phyloP scores from a whole-genome alignment of 2,113 vertebrate species.

The Ornithorhynchus anatinus region DNA sequence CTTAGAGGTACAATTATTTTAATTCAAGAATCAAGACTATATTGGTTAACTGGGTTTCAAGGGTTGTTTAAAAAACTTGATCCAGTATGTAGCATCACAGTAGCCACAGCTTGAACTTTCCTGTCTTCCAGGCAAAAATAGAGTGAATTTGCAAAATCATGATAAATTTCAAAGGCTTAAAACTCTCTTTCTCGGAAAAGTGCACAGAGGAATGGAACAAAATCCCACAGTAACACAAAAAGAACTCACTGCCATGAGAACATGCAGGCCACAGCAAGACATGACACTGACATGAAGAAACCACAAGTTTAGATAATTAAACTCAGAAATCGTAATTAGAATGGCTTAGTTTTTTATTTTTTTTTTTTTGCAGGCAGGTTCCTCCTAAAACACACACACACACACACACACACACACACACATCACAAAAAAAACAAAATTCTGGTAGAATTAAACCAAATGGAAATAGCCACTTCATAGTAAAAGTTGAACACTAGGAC shows the following conservation, averaged over 20 bases:
- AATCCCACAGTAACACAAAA: slow-evolving; percentile 35
- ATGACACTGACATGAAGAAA: background rate
- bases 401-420: fast-evolving
- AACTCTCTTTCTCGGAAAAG: slow-evolving; percentile 52
- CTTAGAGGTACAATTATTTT: slow-evolving; percentile 48
- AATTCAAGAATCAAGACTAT: slow-evolving; percentile 56
- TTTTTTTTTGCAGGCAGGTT: background rate
- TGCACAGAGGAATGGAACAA: slow-evolving; percentile 13
- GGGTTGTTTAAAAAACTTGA: slow-evolving; percentile 60
- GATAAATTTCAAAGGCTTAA: slow-evolving; percentile 61
- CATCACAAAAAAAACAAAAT: background rate
- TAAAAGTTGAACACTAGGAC: fast-evolving
- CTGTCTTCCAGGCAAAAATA: slow-evolving; percentile 65
- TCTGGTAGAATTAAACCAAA: background rate
- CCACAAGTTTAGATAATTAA: background rate
- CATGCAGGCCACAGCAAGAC: background rate
- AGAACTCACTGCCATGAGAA: slow-evolving; percentile 27
- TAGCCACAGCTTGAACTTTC: slow-evolving; percentile 65
- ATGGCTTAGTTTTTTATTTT: background rate
- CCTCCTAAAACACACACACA: fast-evolving
- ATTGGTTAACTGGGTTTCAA: slow-evolving; percentile 48
- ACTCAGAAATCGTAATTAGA: background rate
- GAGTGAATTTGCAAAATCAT: slow-evolving; percentile 65
- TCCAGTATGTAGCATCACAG: slow-evolving; percentile 63
- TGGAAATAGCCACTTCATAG: background rate